Evolutionary conservation across 1,140 invertebrate species (phyloP), one percentile per base, ranked within the genome.

Genomic region (Centruroides sculpturatus): DNA sequence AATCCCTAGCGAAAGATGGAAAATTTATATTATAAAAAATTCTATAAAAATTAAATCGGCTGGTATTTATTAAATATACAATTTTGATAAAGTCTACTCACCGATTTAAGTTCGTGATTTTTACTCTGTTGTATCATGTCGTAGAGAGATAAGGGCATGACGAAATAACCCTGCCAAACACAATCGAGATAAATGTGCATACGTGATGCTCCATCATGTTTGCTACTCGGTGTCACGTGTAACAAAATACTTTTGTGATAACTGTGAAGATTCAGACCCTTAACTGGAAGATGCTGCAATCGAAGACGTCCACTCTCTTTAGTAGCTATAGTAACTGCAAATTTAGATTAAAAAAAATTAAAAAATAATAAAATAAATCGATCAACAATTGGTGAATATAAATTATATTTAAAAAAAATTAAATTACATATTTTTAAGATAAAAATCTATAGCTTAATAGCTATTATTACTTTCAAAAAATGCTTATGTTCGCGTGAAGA

Each of bases 311-410:
- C 72, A 36, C 80, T 72, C 61, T 81, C 77, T 10, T 78, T 65
- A 0, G 77, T 81, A 66, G 83, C 81, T 9, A 83, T 70, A 41
- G 82, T 76, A 4, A 84, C 82, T 84, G 66, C 46, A 66, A 64
- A 47, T 23, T 23, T 23, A 23, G 23, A 23, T 23, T n/a, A n/a
- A n/a, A n/a, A 23, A 23, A 23, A 23, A 23, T 23, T 23, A 23
- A 23, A 23, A 1, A 23, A 23, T n/a, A 23, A 23, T 1, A 23
- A 23, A 23, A 23, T 23, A 23, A 23, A 23, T 23, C 23, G 23
- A 23, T 23, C 23, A 23, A 23, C 23, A 23, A 23, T 23, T 23
- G 0, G 23, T 2, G 23, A 23, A 23, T 23, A 23, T 23, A 23
- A 23, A 23, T 23, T 23, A 23, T 23, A 23, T 23, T 23, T 23